Evolutionary conservation across 2,888 invertebrate species (phyloP), one percentile per base, ranked within the genome.

Genomic region (Flexamia atlantica): DNA sequence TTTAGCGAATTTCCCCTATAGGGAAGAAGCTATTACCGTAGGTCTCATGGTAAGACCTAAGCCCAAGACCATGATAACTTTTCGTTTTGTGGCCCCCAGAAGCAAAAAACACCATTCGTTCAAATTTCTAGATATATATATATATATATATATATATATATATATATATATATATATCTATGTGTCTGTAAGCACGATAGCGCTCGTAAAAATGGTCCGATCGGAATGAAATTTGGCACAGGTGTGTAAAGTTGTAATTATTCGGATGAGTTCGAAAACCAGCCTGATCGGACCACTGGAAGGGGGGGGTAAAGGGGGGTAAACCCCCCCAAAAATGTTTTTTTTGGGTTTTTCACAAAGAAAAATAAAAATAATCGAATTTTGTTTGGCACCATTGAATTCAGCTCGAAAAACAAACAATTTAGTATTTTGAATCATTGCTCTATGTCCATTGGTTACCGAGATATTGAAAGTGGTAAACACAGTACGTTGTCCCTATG

Each of bases 91-190:
- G 53, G 20, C 14, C 5, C 53, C 53, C 53, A 20, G 53, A 53
- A n/a, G n/a, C n/a, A n/a, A n/a, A n/a, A n/a, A n/a, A 36, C 10
- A 53, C 53, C 20, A 20, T 5, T 53, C 53, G 23, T 53, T 53
- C 5, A 53, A 53, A 53, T 20, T 53, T 53, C 3, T 53, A 53
- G 20, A 53, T 53, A 46, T 53, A 53, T 53, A 53, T 53, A 23
- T 53, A 53, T 53, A 53, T 53, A 53, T 53, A 53, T 53, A 53
- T 53, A 53, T 53, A 53, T 53, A 53, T 53, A 53, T 53, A 53
- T 53, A 53, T 53, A 53, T 53, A 53, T 53, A 53, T 53, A 53
- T 53, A 53, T 53, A 53, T 53, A 20, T 53, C 7, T 53, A 20
- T 53, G 53, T 53, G 53, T 53, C 20, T 23, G 20, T 53, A 4